Conservation (phyloP, 2,113 vertebrate species). For the Cyanoderma ruficeps region DNA sequence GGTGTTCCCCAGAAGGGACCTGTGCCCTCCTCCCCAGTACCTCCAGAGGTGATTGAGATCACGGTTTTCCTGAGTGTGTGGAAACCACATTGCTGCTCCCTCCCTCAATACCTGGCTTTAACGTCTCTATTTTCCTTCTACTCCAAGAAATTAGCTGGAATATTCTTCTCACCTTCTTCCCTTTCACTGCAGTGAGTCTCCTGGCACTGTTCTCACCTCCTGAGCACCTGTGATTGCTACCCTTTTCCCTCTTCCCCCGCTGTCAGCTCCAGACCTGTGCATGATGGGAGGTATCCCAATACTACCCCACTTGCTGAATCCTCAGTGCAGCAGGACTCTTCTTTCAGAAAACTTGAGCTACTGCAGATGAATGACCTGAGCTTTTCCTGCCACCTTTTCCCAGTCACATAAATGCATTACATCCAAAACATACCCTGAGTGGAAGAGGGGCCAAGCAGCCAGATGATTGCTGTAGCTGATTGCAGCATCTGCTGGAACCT, state of each 20-base stretch:
- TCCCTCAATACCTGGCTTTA: not conserved
- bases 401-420: not conserved
- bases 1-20: not conserved
- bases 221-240: not conserved
- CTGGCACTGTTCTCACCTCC: not conserved
- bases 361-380: not conserved
- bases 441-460: not conserved
- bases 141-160: not conserved
- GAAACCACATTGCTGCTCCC: not conserved
- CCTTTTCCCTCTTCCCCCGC: not conserved
- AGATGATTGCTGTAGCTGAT: not conserved
- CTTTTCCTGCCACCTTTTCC: not conserved
- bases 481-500: not conserved
- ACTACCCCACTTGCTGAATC: not conserved
- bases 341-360: not conserved
- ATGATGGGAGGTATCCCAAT: not conserved
- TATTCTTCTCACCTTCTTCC: not conserved
- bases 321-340: not conserved
- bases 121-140: not conserved
- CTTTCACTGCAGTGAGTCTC: not conserved
- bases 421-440: not conserved
- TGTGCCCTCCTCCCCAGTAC: not conserved
- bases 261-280: not conserved
- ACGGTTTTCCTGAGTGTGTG: not conserved
- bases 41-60: not conserved